These are phyloP conservation scores for Batillaria attramentaria DNA, from an alignment of 1,140 invertebrate species.

Conservation along the genomic window DNA sequence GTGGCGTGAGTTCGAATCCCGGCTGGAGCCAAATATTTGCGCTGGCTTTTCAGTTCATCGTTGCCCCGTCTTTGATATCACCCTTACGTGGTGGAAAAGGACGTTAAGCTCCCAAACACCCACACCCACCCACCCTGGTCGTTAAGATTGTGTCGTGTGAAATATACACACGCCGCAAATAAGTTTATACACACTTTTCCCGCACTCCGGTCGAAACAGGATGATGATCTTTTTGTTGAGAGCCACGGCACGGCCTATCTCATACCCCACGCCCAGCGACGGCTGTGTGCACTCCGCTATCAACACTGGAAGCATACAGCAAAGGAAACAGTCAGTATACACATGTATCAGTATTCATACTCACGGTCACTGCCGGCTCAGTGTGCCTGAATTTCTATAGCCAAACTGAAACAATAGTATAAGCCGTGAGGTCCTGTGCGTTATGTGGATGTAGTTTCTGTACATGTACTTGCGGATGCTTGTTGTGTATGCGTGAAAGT, in stretches of 20 bases:
- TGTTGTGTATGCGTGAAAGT: no score
- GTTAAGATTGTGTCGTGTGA: neutral
- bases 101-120: neutral
- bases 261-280: slow-evolving; percentile 71
- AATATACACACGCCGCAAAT: neutral
- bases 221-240: slow-evolving; percentile 67
- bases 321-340: neutral
- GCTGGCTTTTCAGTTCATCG: no score
- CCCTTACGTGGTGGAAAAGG: neutral
- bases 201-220: slow-evolving; percentile 63
- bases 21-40: no score
- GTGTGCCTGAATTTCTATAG: no score
- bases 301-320: slow-evolving; percentile 50
- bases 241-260: slow-evolving; percentile 66
- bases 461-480: neutral
- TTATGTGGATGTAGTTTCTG: neutral
- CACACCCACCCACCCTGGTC: no score
- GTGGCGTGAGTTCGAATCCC: no score
- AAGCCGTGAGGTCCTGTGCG: neutral
- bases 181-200: slow-evolving; percentile 57
- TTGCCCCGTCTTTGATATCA: neutral
- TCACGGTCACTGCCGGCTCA: no score
- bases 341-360: neutral
- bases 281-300: slow-evolving; percentile 70
- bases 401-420: neutral